Conservation (phyloP, 2,113 vertebrate genomes). For the Murina feae region DNA sequence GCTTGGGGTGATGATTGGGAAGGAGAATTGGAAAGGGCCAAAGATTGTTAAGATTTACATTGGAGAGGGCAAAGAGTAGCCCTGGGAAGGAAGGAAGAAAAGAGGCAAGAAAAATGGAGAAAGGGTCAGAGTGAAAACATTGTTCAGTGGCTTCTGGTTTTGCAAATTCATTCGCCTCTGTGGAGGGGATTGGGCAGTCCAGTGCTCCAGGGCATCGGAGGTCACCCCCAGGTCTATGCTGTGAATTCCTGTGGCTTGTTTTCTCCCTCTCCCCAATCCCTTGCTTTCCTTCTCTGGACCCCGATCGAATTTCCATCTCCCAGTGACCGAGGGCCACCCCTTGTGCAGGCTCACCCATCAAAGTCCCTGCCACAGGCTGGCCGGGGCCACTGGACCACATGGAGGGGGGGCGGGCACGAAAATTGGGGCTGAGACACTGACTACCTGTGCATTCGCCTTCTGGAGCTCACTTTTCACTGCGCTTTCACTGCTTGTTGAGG, state of each 20-base stretch:
- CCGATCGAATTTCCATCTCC: too few species aligned
- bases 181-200: neutral
- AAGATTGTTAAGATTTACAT: neutral
- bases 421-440: neutral
- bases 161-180: neutral
- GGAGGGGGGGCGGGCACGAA: neutral
- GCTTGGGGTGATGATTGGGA: neutral
- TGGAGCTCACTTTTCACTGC: neutral
- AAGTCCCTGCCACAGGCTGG: too few species aligned
- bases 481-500: neutral
- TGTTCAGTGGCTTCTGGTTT: neutral
- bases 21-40: neutral
- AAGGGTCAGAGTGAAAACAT: accelerated
- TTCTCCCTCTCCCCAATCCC: neutral
- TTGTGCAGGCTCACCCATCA: neutral
- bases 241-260: neutral
- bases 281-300: too few species aligned
- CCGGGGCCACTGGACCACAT: too few species aligned
- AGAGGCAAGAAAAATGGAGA: neutral
- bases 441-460: neutral
- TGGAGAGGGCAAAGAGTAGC: neutral
- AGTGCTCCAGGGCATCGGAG: neutral
- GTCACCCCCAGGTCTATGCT: neutral
- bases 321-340: neutral
- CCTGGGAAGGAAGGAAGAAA: neutral